These are phyloP conservation scores for Corythaixoides concolor DNA, from an alignment of 2,113 vertebrate genomes.

Conservation along the genomic window DNA sequence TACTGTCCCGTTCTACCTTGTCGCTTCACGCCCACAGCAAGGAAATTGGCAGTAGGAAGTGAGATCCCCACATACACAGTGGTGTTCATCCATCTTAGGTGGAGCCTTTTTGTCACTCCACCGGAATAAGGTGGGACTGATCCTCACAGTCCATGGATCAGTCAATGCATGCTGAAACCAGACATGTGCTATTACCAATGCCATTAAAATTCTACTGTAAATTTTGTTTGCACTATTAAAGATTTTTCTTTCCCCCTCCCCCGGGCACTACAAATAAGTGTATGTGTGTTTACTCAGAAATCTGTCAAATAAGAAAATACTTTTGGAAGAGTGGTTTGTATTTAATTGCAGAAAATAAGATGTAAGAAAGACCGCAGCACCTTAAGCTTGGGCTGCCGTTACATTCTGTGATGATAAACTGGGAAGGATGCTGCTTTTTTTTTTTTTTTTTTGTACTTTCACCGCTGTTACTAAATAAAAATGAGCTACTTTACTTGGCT, in stretches of 20 bases:
- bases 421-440: neutral
- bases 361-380: neutral
- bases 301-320: neutral
- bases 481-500: neutral
- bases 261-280: neutral
- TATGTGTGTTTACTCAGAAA: neutral
- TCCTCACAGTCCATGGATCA: neutral
- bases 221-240: neutral
- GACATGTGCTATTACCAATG: neutral
- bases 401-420: neutral
- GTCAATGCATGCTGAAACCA: neutral
- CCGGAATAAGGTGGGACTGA: neutral
- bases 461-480: neutral
- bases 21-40: rapidly evolving
- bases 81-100: neutral
- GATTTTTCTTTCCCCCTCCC: neutral
- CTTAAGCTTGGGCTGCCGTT: neutral
- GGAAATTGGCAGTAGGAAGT: neutral
- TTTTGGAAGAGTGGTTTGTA: neutral
- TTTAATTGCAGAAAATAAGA: neutral
- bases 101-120: neutral
- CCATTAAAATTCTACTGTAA: neutral
- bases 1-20: rapidly evolving
- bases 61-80: neutral
- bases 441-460: neutral